These are phyloP conservation scores for Aphidoletes aphidimyza DNA, from an alignment of 2,888 invertebrate genomes.

Conservation along the genomic window DNA sequence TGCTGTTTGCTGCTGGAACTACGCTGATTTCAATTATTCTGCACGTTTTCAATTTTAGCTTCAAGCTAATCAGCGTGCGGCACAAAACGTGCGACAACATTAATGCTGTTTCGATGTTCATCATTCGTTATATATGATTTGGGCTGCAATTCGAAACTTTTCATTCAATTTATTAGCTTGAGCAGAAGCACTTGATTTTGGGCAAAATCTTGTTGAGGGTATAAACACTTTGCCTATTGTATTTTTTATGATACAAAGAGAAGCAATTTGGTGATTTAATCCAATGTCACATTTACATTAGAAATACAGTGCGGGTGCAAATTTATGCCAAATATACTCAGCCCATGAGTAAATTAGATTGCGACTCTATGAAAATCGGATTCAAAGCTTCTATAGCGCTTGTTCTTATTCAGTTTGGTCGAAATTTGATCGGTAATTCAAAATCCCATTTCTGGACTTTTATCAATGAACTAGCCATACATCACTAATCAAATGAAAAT, in stretches of 20 bases:
- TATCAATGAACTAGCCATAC: background rate
- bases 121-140: background rate
- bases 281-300: conserved; percentile 1
- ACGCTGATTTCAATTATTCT: background rate
- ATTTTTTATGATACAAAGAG: background rate
- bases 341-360: too few relatives aligned
- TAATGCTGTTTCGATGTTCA: background rate
- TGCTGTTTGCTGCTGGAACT: too few relatives aligned
- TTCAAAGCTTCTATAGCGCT: too few relatives aligned
- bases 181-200: background rate
- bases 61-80: background rate
- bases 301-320: too few relatives aligned
- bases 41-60: background rate
- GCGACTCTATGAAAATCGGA: too few relatives aligned
- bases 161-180: background rate
- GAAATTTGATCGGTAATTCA: too few relatives aligned
- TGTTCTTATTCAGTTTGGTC: too few relatives aligned
- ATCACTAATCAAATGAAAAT: conserved; percentile 8
- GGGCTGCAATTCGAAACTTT: background rate
- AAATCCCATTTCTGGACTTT: background rate
- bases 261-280: background rate
- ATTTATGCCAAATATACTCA: too few relatives aligned
- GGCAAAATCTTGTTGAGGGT: too few relatives aligned
- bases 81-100: too few relatives aligned
- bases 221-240: too few relatives aligned